Conservation (phyloP, 1,140 invertebrate genomes). For the Drosophila kurseongensis region DNA sequence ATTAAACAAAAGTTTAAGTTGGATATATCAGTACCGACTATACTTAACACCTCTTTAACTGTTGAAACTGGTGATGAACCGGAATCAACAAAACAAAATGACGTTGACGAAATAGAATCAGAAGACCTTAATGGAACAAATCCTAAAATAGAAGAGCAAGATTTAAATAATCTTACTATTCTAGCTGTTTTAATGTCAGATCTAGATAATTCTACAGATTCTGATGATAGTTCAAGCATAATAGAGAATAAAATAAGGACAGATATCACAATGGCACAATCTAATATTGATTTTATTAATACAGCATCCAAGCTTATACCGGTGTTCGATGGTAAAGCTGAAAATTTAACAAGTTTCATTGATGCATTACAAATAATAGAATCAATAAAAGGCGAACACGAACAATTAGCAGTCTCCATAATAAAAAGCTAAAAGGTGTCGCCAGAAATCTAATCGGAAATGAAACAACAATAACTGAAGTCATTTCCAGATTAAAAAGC, state of each 20-base stretch:
- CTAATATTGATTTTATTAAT: neutral
- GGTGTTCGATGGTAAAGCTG: neutral
- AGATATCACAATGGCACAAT: neutral
- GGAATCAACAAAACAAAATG: neutral
- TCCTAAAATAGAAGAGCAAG: neutral
- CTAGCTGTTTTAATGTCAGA: neutral
- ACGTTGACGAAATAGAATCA: neutral
- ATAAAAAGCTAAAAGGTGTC: conserved; percentile 2
- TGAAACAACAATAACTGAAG: neutral
- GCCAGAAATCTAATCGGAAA: neutral
- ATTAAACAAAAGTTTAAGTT: too few species aligned
- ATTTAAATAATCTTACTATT: neutral
- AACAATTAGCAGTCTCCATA: neutral
- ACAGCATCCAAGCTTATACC: too few species aligned
- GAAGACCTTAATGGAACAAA: neutral
- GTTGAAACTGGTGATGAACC: neutral
- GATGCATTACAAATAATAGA: conserved; percentile 7
- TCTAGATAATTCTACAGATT: conserved; percentile 1
- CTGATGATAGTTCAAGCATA: neutral
- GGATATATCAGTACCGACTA: neutral
- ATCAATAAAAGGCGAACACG: neutral
- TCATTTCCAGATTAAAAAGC: too few species aligned
- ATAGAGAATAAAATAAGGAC: neutral
- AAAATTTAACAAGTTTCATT: conserved; percentile 3
- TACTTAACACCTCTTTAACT: neutral